Evolutionary conservation across 2,113 vertebrate genomes (phyloP).

Genomic region (Indicator maculatus): DNA sequence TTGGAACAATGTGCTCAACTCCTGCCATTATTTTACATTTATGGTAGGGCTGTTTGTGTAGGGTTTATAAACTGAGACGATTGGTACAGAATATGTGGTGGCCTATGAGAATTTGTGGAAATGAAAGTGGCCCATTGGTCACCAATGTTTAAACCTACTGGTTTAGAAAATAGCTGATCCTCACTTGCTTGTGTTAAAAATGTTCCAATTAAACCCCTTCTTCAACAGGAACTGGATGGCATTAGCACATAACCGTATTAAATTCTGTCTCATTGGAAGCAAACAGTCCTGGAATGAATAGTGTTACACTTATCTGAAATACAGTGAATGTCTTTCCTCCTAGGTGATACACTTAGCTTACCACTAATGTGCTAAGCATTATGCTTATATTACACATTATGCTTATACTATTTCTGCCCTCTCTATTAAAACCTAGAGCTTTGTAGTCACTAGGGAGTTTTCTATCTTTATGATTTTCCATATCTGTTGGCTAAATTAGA

Average conservation of each 20-base stretch:
- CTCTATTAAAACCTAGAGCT: slow-evolving; percentile 56
- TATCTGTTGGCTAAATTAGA: slow-evolving; percentile 65
- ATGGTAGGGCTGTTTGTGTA: background rate
- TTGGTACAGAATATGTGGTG: background rate
- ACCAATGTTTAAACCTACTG: background rate
- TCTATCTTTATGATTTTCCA: slow-evolving; percentile 55
- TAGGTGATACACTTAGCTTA: background rate
- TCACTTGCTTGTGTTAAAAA: background rate
- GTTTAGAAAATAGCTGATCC: background rate
- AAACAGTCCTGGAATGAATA: background rate
- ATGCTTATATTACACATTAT: slow-evolving; percentile 55
- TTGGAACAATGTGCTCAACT: background rate
- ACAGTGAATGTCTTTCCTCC: background rate
- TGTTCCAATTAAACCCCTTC: background rate
- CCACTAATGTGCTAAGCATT: slow-evolving; percentile 41
- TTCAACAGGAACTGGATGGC: background rate
- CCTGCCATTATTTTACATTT: background rate
- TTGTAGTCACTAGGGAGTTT: slow-evolving; percentile 67
- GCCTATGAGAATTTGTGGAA: background rate
- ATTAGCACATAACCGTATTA: background rate
- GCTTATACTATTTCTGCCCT: slow-evolving; percentile 50
- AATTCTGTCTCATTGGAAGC: background rate
- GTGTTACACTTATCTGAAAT: background rate
- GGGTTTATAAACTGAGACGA: background rate
- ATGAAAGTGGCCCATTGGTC: background rate